Percentiles rank a stretch among this genome's conserved stretches.
Evolutionary conservation across 2,113 vertebrate species (phyloP).

Genomic region (Drymodes brunneopygia): DNA sequence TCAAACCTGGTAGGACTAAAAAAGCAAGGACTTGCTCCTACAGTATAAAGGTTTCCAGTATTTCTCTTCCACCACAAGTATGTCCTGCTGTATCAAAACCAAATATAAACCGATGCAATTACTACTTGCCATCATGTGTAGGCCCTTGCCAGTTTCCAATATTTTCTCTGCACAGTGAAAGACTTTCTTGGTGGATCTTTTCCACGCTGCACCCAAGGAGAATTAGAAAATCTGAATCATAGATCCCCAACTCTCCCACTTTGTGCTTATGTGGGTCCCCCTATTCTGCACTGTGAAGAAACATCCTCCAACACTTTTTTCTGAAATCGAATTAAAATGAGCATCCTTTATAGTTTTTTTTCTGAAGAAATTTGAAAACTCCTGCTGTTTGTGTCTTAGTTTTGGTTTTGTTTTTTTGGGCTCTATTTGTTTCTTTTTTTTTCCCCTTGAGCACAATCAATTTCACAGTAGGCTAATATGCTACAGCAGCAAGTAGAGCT

Average conservation of each 20-base stretch:
- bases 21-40: not conserved
- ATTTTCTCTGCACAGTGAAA: not conserved
- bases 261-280: not conserved
- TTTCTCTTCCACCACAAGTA: not conserved
- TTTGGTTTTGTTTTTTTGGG: not conserved
- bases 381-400: rapidly evolving
- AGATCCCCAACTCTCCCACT: not conserved
- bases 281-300: not conserved
- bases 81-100: not conserved
- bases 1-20: not conserved
- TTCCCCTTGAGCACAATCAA: rapidly evolving
- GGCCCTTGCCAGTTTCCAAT: not conserved
- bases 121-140: not conserved
- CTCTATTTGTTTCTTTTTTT: not conserved
- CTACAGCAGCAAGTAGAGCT: not conserved
- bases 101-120: not conserved
- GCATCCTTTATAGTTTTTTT: not conserved
- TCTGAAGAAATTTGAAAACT: not conserved
- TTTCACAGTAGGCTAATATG: not conserved
- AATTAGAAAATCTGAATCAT: not conserved
- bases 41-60: not conserved
- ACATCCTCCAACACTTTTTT: not conserved
- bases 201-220: not conserved
- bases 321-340: not conserved
- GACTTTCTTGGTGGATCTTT: not conserved